Conservation (phyloP, 1,140 invertebrate species). For the Caenorhabditis brenneri region DNA sequence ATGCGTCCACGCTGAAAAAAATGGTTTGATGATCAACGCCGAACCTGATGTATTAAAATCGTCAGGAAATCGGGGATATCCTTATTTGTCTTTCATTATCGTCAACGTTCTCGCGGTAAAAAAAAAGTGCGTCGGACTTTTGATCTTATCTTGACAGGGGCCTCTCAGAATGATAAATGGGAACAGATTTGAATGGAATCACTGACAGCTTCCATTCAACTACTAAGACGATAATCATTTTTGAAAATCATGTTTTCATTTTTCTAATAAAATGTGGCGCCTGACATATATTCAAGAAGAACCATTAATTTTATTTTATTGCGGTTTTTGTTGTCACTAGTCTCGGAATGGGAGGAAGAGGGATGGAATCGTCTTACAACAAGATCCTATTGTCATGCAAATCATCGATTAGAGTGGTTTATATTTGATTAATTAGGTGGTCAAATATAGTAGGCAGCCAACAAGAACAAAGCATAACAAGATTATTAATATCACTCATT, state of each 20-base stretch:
- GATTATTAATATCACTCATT: too few relatives aligned
- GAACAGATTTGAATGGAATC: not conserved
- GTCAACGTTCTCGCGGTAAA: not conserved
- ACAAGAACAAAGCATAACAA: too few relatives aligned
- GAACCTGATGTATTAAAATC: not conserved
- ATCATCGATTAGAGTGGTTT: not conserved
- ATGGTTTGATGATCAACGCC: not conserved
- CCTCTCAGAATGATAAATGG: not conserved
- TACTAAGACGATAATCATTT: not conserved
- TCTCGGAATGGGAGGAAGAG: not conserved
- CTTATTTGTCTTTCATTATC: not conserved
- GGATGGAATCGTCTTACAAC: not conserved
- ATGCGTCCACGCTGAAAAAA: slow-evolving; percentile 19
- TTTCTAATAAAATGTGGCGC: not conserved
- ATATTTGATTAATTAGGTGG: not conserved
- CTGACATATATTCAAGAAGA: not conserved
- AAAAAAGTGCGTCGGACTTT: not conserved
- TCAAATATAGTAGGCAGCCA: not conserved
- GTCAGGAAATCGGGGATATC: not conserved
- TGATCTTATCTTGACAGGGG: not conserved
- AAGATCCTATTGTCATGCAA: not conserved
- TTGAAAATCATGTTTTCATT: not conserved
- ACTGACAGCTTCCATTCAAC: not conserved
- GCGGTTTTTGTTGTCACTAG: not conserved
- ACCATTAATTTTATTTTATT: slow-evolving; percentile 5